These are phyloP conservation scores for Ophion obscuratus DNA, from an alignment of 2,888 invertebrate species.

Conservation along the genomic window DNA sequence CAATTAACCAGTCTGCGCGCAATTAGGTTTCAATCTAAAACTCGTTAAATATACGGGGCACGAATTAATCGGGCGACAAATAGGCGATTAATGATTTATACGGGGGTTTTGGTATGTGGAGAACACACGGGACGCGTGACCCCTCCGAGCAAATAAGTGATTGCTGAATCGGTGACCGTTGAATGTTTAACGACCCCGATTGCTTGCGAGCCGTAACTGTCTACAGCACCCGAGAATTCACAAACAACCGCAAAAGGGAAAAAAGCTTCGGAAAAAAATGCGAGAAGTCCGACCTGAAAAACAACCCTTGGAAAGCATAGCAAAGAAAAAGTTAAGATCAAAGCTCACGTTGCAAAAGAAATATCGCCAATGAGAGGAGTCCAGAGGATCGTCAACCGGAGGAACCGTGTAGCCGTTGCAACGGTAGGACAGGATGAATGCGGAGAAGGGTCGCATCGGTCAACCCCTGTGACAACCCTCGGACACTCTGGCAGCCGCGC, in stretches of 20 bases:
- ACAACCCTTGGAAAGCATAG: background rate
- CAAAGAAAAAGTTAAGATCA: no score
- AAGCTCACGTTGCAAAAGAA: no score
- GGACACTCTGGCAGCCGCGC: background rate
- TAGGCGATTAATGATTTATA: constrained; percentile 8
- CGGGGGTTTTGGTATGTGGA: background rate
- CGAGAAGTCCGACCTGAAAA: background rate
- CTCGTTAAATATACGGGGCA: background rate
- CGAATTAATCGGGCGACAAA: background rate
- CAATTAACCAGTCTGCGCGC: background rate
- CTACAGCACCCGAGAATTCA: background rate
- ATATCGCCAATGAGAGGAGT: background rate
- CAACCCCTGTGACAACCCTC: constrained; percentile 54
- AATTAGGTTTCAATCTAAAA: constrained; percentile 2
- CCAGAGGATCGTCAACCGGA: background rate
- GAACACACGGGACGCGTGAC: background rate
- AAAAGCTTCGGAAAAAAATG: no score
- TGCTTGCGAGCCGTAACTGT: background rate
- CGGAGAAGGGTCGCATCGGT: constrained; percentile 37
- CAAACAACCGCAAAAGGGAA: background rate
- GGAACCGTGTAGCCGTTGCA: constrained; percentile 7
- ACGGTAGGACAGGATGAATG: constrained; percentile 16
- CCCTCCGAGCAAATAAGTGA: constrained; percentile 12
- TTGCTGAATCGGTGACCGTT: constrained; percentile 9
- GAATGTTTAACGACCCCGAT: constrained; percentile 3